A percentile compares a stretch with the other conserved stretches of the same genome.
These are phyloP conservation scores for Threskiornis aethiopicus DNA, from an alignment of 2,797 vertebrate genomes.

Conservation along the genomic window DNA sequence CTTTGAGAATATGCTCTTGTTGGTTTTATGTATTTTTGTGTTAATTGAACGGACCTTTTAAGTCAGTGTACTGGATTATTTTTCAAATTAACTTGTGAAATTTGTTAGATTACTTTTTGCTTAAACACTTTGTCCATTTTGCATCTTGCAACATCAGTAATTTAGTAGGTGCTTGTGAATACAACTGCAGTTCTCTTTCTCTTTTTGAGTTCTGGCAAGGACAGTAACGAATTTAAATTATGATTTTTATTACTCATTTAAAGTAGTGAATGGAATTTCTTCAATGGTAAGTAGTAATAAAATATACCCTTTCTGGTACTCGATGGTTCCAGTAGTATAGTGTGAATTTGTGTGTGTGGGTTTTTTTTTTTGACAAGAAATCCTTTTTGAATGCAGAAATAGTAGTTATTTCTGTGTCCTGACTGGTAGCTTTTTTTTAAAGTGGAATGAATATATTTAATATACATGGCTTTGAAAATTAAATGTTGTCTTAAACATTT, in stretches of 20 bases:
- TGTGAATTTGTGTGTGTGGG: not conserved
- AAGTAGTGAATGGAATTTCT: not conserved
- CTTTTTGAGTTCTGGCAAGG: not conserved
- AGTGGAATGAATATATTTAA: not conserved
- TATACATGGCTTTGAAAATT: not conserved
- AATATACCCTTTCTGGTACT: not conserved
- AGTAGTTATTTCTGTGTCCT: not conserved
- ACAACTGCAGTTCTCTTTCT: not conserved
- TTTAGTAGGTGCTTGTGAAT: not conserved
- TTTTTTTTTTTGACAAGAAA: not conserved
- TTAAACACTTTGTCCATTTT: not conserved
- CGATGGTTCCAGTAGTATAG: not conserved
- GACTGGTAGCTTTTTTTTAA: not conserved
- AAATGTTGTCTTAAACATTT: not conserved
- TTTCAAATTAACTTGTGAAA: not conserved
- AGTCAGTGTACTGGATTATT: not conserved
- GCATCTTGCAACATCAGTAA: not conserved
- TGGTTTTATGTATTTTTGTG: not conserved
- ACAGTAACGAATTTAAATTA: not conserved
- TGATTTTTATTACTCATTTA: not conserved
- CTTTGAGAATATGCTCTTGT: not conserved
- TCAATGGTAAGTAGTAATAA: not conserved
- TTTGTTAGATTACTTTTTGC: not conserved
- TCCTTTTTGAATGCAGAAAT: not conserved
- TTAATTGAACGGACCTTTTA: not conserved